Evolutionary conservation across 2,888 invertebrate species (phyloP), one percentile per base, ranked within the genome.

Genomic region (Blomia tropicalis): DNA sequence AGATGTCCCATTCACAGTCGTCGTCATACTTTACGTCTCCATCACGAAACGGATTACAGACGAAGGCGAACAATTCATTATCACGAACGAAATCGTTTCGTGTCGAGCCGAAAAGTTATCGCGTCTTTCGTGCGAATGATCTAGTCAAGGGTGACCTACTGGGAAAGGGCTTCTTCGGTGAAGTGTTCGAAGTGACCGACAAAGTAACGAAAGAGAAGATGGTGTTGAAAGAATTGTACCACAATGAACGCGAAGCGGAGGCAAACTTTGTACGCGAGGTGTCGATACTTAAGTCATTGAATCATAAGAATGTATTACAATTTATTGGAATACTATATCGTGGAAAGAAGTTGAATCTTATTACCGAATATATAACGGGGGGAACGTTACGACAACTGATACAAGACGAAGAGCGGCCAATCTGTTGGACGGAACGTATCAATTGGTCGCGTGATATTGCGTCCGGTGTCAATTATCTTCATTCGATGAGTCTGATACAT

Each of bases 231-330:
- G 91, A 93, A 72, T 78, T 93, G 62, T 87, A 90, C 75, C 79
- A 89, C 62, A 87, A 92, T 25, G 92, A 93, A 71, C 92, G 91
- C 72, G 89, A 88, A 70, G 92, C 92, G 1, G 91, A 93, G 73
- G 83, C 84, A 70, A 90, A 87, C 76, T 93, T 93, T 72, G 78
- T 93, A 36, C 91, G 92, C 76, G 93, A 93, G 81, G 92, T 91
- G 62, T 92, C 92, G 2, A 91, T 93, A 29, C 76, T 93, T 43
- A 81, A 92, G 17, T 87, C 87, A 51, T 77, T 93, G 66, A 82
- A 84, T 69, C 92, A 93, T 75, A 83, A 84, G 29, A 90, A 92
- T 76, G 91, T 93, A 51, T 77, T 93, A 43, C 81, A 86, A 44
- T 91, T 92, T 73, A 85, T 90, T 66, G 93, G 93, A 1, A 91